Evolutionary conservation across 1,140 invertebrate species (phyloP), one percentile per base, ranked within the genome.

Genomic region (Rhopalosiphum padi): DNA sequence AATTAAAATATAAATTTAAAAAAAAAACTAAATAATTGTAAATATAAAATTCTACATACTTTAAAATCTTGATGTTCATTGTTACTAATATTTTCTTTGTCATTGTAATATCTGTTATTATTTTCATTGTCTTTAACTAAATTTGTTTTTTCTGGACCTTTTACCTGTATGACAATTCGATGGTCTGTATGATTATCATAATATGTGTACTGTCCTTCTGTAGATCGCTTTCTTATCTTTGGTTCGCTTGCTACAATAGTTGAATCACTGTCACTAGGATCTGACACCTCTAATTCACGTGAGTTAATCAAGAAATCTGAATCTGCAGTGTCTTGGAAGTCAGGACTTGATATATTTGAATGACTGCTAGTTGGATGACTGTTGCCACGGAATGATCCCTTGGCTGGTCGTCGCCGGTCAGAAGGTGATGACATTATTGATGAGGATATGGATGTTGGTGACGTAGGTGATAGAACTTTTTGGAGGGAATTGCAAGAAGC

Each of bases 321-420:
- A 18, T 96, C 96, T 94, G 96, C 96, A 95, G 97, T 97, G 95
- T 98, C 97, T 95, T 97, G 97, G 95, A 97, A 98, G 95, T 98
- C 97, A 55, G 97, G 97, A 96, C 97, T 98, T 94, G 97, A 97
- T 95, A 98, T 98, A 95, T 98, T 98, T 94, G 97, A 98, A 98
- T 97, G 22, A 97, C 97, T 95, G 53, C 94, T 85, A 90, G n/a
- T 89, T 68, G 94, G 91, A 87, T 94, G 91, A 30, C 77, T 93
- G 46, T 93, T 93, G 1, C 46, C 77, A 53, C 77, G 91, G 41
- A 41, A 86, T 22, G n/a, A 53, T 55, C 91, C 91, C 43, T 93
- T 93, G 2, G 37, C 48, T 9, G 91, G 48, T 21, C 68, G 37
- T 48, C 60, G 86, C 15, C 60, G 43, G 5, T 93, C 85, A 77